A percentile compares a stretch with the other conserved stretches of the same genome.
Evolutionary conservation across 2,797 vertebrate species (phyloP).

Genomic region (Threskiornis aethiopicus): DNA sequence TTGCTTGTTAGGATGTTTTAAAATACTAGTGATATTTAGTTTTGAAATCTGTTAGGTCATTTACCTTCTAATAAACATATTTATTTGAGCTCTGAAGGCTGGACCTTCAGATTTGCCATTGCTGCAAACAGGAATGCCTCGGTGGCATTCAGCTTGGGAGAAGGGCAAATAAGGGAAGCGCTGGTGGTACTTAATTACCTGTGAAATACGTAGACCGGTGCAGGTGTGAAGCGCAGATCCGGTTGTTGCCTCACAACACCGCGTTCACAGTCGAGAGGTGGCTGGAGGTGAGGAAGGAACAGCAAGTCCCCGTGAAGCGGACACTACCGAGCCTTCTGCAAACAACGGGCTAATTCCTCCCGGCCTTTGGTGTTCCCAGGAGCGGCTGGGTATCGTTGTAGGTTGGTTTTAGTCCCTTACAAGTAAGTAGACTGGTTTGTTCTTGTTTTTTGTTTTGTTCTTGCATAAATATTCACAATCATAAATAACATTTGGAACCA

Average conservation of each 20-base stretch:
- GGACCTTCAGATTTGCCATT: not conserved
- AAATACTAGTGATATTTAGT: not conserved
- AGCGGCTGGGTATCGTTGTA: not conserved
- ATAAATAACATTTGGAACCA: not conserved
- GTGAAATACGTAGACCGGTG: accelerated
- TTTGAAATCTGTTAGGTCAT: not conserved
- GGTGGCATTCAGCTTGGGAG: not conserved
- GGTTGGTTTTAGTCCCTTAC: not conserved
- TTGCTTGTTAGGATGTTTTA: not conserved
- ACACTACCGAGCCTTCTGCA: no score
- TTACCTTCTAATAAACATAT: not conserved
- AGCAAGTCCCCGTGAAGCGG: not conserved
- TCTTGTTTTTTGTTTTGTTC: not conserved
- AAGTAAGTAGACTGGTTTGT: not conserved
- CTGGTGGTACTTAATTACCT: not conserved
- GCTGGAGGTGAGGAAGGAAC: not conserved
- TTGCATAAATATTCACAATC: not conserved
- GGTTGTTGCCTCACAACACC: not conserved
- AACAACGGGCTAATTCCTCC: not conserved
- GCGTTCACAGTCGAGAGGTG: accelerated
- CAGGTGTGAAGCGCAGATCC: not conserved
- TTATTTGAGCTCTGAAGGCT: not conserved
- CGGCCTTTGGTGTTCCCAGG: not conserved
- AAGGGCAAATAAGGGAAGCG: not conserved
- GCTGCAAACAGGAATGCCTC: not conserved